Conservation (phyloP, 2,113 vertebrate genomes). For the Puntigrus tetrazona region DNA sequence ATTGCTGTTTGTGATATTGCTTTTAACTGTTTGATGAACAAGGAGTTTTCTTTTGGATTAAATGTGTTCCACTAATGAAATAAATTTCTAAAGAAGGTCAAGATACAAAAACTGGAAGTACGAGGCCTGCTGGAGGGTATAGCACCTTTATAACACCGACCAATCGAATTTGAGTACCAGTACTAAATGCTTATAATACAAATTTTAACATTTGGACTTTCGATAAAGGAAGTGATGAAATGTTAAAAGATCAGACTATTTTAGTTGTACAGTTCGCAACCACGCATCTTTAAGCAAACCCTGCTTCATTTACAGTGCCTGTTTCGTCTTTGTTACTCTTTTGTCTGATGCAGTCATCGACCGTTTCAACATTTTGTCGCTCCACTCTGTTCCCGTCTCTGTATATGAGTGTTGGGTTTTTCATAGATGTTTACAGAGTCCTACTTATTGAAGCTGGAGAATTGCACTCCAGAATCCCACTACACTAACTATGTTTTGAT, state of each 20-base stretch:
- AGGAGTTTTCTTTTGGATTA: not conserved
- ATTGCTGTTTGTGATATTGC: not conserved
- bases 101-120: not conserved
- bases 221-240: not conserved
- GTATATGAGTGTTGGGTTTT: conserved; percentile 2
- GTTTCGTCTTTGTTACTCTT: not conserved
- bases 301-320: conserved; percentile 45
- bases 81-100: not conserved
- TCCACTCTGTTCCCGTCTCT: not conserved
- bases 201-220: not conserved
- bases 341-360: conserved; percentile 10
- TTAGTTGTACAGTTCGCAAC: not conserved
- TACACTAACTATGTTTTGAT: conserved; percentile 20
- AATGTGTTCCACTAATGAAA: not conserved
- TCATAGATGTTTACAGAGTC: conserved; percentile 28
- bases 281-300: not conserved
- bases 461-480: conserved; percentile 11
- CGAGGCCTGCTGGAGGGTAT: not conserved
- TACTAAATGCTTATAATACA: not conserved
- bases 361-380: not conserved
- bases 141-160: not conserved
- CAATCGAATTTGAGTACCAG: not conserved
- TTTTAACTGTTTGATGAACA: not conserved
- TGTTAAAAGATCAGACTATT: conserved; percentile 13
- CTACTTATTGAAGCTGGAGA: conserved; percentile 13